These are phyloP conservation scores for Spinibarbus caldwelli DNA, from an alignment of 2,797 vertebrate genomes.

Conservation along the genomic window DNA sequence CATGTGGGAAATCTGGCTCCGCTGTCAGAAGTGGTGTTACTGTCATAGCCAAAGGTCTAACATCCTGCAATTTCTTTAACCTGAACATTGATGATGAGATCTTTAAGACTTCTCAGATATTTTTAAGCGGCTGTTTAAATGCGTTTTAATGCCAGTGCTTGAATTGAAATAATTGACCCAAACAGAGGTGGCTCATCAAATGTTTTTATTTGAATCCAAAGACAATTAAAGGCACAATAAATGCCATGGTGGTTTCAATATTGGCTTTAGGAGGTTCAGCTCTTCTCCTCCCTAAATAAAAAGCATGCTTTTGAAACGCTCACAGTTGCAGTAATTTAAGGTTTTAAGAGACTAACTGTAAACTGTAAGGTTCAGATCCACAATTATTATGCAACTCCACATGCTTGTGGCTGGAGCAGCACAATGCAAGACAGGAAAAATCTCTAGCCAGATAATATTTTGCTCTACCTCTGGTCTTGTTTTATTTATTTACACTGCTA, in stretches of 20 bases:
- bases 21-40: constrained; percentile 20
- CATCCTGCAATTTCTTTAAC: constrained; percentile 54
- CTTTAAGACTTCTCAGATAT: constrained; percentile 57
- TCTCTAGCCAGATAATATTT: constrained; percentile 55
- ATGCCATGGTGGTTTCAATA: constrained; percentile 65
- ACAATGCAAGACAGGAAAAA: constrained; percentile 59
- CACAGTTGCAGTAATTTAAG: constrained; percentile 74
- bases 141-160: constrained; percentile 53
- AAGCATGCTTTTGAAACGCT: constrained; percentile 71
- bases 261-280: constrained; percentile 64
- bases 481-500: constrained; percentile 42
- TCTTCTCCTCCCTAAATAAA: constrained; percentile 68
- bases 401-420: constrained; percentile 65
- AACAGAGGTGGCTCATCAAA: constrained; percentile 72
- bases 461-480: background rate
- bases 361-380: constrained; percentile 73
- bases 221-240: constrained; percentile 72
- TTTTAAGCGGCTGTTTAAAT: constrained; percentile 49
- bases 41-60: constrained; percentile 50
- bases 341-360: constrained; percentile 75
- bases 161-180: constrained; percentile 64
- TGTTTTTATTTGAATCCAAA: constrained; percentile 71
- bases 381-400: constrained; percentile 75
- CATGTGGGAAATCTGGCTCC: constrained; percentile 57
- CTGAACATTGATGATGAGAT: constrained; percentile 57